These are phyloP conservation scores for Masnerella sp. DNA, from an alignment of 2,888 invertebrate genomes.

Conservation along the genomic window DNA sequence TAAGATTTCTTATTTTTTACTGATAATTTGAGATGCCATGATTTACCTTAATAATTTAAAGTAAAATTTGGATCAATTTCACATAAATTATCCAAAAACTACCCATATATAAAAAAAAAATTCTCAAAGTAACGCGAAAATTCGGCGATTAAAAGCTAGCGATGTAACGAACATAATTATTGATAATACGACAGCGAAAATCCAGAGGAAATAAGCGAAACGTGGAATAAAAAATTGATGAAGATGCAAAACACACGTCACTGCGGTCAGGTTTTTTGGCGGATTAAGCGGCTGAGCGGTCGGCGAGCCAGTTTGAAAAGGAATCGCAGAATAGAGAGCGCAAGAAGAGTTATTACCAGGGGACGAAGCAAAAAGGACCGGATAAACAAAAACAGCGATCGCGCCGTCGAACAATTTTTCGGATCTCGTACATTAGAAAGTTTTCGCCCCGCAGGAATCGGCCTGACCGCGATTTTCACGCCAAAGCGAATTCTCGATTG, in stretches of 20 bases:
- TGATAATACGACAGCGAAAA: constrained; percentile 7
- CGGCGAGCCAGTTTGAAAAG: constrained; percentile 18
- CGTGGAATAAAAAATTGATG: constrained; percentile 16
- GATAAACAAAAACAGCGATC: constrained; percentile 19
- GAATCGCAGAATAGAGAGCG: constrained; percentile 22
- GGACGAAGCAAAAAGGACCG: constrained; percentile 7
- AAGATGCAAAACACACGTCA: constrained; percentile 19
- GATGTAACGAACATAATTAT: constrained; percentile 6
- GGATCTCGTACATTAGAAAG: constrained; percentile 5
- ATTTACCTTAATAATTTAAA: too few species aligned
- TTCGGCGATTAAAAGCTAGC: constrained; percentile 9
- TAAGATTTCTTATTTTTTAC: too few species aligned
- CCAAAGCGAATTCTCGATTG: too few species aligned
- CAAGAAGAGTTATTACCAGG: constrained; percentile 29
- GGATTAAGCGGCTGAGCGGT: constrained; percentile 1
- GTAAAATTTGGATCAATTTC: too few species aligned
- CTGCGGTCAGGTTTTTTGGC: constrained; percentile 2
- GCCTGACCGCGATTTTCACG: too few species aligned
- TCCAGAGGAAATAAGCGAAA: background rate
- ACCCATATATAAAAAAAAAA: too few species aligned
- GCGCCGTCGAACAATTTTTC: constrained; percentile 10
- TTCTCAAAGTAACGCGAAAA: background rate
- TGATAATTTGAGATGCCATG: too few species aligned
- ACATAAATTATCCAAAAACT: too few species aligned
- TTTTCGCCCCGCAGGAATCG: too few species aligned